Evolutionary conservation across 2,888 invertebrate genomes (phyloP).

Genomic region (Chalcosyrphus nemorum): DNA sequence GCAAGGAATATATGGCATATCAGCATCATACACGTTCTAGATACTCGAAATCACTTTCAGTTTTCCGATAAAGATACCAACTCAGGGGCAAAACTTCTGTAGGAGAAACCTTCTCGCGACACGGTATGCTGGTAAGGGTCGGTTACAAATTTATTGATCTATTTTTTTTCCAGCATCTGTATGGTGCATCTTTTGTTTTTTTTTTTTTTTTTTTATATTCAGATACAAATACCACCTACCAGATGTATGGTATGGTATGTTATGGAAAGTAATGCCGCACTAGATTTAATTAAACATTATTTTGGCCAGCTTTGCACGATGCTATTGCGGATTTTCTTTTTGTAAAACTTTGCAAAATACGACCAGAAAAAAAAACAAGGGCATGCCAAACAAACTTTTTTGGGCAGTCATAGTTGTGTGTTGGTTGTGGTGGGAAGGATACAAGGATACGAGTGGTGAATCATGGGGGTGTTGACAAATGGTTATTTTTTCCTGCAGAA

Average conservation of each 20-base stretch:
- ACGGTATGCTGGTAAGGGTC: neutral
- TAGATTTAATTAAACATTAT: conserved; percentile 25
- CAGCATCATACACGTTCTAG: neutral
- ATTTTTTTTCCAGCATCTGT: neutral
- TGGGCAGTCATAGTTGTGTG: neutral
- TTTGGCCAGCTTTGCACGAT: neutral
- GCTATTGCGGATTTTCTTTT: conserved; percentile 23
- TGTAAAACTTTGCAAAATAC: neutral
- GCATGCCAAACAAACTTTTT: neutral
- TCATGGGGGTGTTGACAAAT: neutral
- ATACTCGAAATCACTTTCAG: conserved; percentile 8
- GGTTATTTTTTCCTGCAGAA: neutral
- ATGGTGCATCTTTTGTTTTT: neutral
- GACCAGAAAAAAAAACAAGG: neutral
- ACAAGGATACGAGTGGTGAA: neutral
- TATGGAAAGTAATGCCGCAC: conserved; percentile 5
- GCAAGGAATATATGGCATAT: conserved; percentile 1
- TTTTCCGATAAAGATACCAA: neutral
- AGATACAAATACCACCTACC: neutral
- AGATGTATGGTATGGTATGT: neutral
- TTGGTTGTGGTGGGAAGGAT: neutral
- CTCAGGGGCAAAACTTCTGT: neutral
- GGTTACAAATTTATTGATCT: neutral
- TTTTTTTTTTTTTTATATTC: neutral
- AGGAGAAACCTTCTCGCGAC: neutral